phyloP scores from a whole-genome alignment of 2,113 vertebrate species.

The Sisor rabdophorus region DNA sequence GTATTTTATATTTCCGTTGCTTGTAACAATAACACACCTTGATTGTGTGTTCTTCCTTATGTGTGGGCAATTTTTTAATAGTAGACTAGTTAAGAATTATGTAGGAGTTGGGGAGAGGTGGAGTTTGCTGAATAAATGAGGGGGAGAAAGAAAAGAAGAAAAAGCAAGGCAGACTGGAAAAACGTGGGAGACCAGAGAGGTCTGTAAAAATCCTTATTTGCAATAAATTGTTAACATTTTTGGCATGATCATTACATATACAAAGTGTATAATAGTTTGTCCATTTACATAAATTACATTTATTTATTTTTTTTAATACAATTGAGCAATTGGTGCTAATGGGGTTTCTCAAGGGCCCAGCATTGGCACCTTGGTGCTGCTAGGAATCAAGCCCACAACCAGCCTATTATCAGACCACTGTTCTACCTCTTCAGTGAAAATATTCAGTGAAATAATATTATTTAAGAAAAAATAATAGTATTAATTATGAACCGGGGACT shows the following conservation, averaged over 20 bases:
- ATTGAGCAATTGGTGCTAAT: too few relatives aligned
- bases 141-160: conserved; percentile 25
- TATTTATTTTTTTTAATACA: too few relatives aligned
- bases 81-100: conserved; percentile 10
- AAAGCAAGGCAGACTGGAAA: conserved; percentile 10
- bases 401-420: too few relatives aligned
- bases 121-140: conserved; percentile 22
- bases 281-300: too few relatives aligned
- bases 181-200: conserved; percentile 19
- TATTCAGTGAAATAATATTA: conserved; percentile 32
- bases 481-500: conserved; percentile 9
- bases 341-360: too few relatives aligned
- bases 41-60: background rate
- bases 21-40: background rate
- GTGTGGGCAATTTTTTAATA: conserved; percentile 7
- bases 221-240: conserved; percentile 43
- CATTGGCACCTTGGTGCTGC: too few relatives aligned
- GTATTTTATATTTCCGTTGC: background rate
- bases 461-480: background rate
- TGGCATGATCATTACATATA: conserved; percentile 9
- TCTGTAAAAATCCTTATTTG: conserved; percentile 45
- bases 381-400: too few relatives aligned
- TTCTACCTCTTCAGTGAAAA: too few relatives aligned
- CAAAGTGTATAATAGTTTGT: background rate
- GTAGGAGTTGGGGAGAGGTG: conserved; percentile 27